These are phyloP conservation scores for Hydropsyche betteni DNA, from an alignment of 2,888 invertebrate genomes.

Conservation along the genomic window DNA sequence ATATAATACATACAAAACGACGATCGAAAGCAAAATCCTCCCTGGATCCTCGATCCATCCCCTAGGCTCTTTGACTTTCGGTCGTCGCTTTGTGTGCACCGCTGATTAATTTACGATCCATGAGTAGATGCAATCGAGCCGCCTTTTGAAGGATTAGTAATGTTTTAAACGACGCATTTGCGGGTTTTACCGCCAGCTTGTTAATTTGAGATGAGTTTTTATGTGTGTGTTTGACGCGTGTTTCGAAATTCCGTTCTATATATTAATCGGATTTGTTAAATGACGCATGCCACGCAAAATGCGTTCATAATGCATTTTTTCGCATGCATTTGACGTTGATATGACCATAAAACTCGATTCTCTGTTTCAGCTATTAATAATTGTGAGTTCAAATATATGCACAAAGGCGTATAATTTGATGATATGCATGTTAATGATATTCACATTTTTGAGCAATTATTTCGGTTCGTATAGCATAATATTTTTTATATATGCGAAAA, in stretches of 20 bases:
- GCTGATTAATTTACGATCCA: constrained; percentile 26
- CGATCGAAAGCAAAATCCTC: constrained; percentile 5
- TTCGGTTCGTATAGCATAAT: too few species aligned
- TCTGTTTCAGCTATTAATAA: too few species aligned
- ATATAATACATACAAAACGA: background rate
- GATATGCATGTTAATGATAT: too few species aligned
- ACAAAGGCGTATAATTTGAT: too few species aligned
- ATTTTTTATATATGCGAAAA: too few species aligned
- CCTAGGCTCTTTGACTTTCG: background rate
- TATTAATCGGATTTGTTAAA: too few species aligned
- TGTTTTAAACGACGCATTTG: background rate
- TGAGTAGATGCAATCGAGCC: background rate
- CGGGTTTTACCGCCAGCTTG: too few species aligned
- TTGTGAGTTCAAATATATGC: too few species aligned
- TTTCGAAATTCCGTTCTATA: too few species aligned
- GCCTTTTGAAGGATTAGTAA: constrained; percentile 24
- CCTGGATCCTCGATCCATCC: background rate
- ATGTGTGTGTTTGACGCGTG: too few species aligned
- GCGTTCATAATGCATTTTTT: background rate
- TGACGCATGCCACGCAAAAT: background rate
- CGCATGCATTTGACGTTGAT: constrained; percentile 9
- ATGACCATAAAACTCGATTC: background rate
- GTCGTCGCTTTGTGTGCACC: constrained; percentile 18
- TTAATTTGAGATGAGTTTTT: too few species aligned
- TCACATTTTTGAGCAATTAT: too few species aligned